These are phyloP conservation scores for Acyrthosiphon pisum DNA, from an alignment of 1,140 invertebrate genomes.

Conservation along the genomic window DNA sequence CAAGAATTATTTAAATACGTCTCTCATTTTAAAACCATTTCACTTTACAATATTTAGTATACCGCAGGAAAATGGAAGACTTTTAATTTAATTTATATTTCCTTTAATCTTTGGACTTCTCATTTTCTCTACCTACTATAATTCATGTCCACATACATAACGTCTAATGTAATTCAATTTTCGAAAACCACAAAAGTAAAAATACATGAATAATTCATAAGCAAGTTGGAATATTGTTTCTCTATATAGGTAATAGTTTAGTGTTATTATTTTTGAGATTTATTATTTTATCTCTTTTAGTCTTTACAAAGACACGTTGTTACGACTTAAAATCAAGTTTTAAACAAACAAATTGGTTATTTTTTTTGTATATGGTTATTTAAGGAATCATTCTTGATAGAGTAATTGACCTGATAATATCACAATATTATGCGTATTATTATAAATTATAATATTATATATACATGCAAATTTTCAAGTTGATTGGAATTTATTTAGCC, in stretches of 20 bases:
- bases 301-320: neutral
- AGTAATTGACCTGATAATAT: neutral
- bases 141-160: neutral
- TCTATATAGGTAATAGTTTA: neutral
- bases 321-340: neutral
- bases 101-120: neutral
- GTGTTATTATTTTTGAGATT: neutral
- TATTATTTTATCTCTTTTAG: neutral
- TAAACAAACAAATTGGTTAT: neutral
- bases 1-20: neutral
- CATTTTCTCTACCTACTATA: neutral
- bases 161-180: conserved; percentile 16
- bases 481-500: neutral
- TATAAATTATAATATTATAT: neutral
- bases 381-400: neutral
- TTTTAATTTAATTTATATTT: neutral
- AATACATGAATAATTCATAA: neutral
- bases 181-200: neutral
- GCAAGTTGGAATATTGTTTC: neutral
- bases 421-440: too few species aligned
- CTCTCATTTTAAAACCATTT: neutral
- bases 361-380: neutral
- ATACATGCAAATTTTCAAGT: conserved; percentile 5
- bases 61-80: neutral
- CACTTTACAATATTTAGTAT: neutral